Base-by-base conservation (phyloP, 2,797 vertebrate genomes). In the Phaenicophaeus curvirostris region DNA sequence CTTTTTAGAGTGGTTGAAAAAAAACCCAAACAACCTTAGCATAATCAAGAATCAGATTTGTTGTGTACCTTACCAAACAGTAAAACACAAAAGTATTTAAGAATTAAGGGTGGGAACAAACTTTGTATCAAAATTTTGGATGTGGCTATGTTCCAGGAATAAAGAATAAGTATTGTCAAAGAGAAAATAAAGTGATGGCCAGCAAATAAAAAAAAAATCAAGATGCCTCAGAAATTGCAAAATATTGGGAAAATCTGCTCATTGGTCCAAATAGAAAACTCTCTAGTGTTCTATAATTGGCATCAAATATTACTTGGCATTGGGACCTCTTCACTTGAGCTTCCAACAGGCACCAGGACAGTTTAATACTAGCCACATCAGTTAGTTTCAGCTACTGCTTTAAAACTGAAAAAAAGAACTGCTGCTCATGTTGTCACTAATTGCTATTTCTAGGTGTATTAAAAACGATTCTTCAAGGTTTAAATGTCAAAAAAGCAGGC, bases 151-250 rank as follows among this genome's bases (percentile, higher is more conserved):
- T 73, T 71, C 72, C 71, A 73, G 33, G 24, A 78, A 37, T 35
- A 30, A 83, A 93, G 90, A 91, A 35, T 42, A 68, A 61, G 50
- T 87, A 62, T 24, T 71, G 33, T 80, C 59, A 55, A 28, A 58
- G 20, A 54, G 61, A 39, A 92, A 92, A 94, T 90, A 68, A 76
- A 94, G 46, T 68, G 35, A 94, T 88, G 82, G 92, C 44, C 46
- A 91, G 33, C 76, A 35, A 85, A 92, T 74, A 71, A 94, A 76
- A 80, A 83, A 78, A 80, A 83, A 74, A 88, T 73, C 51, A 67
- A 28, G 5, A 41, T 69, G 16, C 55, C 74, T 92, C 78, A 79
- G 54, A 87, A 80, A 76, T 65, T 94, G 39, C 9, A 39, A 39
- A 85, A 77, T 13, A 9, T 18, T 59, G 87, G 55, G 44, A 88